Percentiles rank a stretch among this genome's conserved stretches.
These are phyloP conservation scores for Pampus argenteus DNA, from an alignment of 2,797 vertebrate species.

Conservation along the genomic window DNA sequence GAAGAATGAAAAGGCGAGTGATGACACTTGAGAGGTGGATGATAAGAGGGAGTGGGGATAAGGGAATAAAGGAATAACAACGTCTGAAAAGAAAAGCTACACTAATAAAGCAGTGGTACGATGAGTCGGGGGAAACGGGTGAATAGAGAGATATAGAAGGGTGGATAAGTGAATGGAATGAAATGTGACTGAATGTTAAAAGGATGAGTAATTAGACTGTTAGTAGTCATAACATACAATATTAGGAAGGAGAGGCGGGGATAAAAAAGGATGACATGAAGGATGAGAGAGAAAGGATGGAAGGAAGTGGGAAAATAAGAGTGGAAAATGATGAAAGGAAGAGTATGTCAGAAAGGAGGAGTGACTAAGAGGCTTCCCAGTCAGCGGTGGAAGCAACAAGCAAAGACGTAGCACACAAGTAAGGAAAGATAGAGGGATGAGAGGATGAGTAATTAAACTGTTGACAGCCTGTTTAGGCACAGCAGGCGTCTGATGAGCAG, in stretches of 20 bases:
- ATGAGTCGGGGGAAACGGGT: not conserved
- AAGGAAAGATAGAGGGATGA: constrained; percentile 54
- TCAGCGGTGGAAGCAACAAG: constrained; percentile 36
- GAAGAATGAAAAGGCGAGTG: constrained; percentile 64
- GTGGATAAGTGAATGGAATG: constrained; percentile 18
- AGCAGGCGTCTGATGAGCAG: constrained; percentile 76
- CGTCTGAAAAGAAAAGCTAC: constrained; percentile 52
- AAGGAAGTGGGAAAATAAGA: constrained; percentile 9
- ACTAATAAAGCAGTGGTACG: constrained; percentile 37
- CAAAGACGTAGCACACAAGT: constrained; percentile 23
- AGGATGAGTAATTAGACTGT: constrained; percentile 50
- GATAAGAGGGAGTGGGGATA: constrained; percentile 55
- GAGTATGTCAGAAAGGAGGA: constrained; percentile 6
- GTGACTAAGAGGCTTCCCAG: constrained; percentile 22
- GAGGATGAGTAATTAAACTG: constrained; percentile 77
- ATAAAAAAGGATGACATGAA: not conserved
- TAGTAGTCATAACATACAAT: constrained; percentile 24
- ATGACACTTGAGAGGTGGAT: constrained; percentile 69
- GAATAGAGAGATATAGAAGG: not conserved
- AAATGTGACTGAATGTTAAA: constrained; percentile 35
- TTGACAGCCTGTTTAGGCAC: constrained; percentile 79
- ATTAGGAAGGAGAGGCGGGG: not conserved
- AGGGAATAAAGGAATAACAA: constrained; percentile 58
- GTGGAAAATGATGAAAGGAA: constrained; percentile 17
- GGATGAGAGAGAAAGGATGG: not conserved